Conservation (phyloP, 1,140 invertebrate genomes). For the Macrotrachela quadricornifera region DNA sequence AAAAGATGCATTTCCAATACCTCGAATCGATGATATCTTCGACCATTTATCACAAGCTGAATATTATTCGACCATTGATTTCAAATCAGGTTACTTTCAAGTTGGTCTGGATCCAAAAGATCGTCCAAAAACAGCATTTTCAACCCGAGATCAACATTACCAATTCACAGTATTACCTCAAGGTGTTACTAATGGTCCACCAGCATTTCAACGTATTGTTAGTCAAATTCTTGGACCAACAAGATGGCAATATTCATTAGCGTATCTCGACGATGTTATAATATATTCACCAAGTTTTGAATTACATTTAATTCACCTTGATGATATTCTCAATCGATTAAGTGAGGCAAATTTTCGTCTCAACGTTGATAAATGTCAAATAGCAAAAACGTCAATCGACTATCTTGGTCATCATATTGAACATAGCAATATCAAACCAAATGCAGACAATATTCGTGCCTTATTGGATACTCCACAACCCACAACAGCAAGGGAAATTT, state of each 20-base stretch:
- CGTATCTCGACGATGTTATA: background rate
- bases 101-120: background rate
- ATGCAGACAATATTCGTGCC: no score
- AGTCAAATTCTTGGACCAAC: no score
- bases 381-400: no score
- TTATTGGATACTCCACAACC: no score
- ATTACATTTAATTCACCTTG: background rate
- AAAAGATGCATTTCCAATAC: background rate
- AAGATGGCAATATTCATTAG: no score
- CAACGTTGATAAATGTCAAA: slow-evolving; percentile 5
- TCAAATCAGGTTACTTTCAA: background rate
- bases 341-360: background rate
- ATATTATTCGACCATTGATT: background rate
- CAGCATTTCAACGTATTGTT: no score
- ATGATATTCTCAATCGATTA: background rate
- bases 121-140: background rate
- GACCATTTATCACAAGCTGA: no score
- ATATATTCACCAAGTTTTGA: background rate
- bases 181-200: no score
- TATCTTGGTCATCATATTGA: no score
- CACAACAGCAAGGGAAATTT: no score
- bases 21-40: background rate
- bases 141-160: background rate
- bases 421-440: no score
- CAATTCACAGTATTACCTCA: no score